phyloP scores from a whole-genome alignment of 2,113 vertebrate species.

The Mungos mungo region DNA sequence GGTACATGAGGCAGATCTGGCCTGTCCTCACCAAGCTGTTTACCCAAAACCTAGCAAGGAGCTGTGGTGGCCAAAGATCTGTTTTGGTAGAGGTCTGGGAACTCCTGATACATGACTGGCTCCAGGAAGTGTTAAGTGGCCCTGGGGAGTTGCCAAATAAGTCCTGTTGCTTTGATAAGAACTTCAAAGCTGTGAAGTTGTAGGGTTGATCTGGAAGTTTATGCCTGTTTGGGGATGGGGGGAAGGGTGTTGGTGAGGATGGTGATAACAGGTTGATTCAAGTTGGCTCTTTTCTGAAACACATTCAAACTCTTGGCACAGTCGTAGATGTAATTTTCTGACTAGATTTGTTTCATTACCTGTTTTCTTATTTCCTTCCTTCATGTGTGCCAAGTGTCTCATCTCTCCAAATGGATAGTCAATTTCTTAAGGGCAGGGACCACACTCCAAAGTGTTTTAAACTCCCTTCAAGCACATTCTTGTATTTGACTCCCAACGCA shows the following conservation, averaged over 20 bases:
- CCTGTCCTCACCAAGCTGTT: not conserved
- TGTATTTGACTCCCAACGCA: not conserved
- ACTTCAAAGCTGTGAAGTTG: not conserved
- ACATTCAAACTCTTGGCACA: not conserved
- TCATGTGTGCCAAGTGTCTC: not conserved
- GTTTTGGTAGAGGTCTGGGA: not conserved
- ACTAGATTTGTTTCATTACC: not conserved
- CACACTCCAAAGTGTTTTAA: not conserved
- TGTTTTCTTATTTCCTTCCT: not conserved
- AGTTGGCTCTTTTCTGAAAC: not conserved
- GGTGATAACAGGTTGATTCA: not conserved
- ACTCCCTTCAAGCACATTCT: not conserved
- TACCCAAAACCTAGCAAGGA: not conserved
- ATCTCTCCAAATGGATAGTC: not conserved
- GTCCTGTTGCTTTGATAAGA: constrained; percentile 4
- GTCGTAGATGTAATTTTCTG: constrained; percentile 9
- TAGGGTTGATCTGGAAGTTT: not conserved
- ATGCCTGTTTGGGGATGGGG: not conserved
- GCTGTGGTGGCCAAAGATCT: not conserved
- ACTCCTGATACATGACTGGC: not conserved
- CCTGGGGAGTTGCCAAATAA: not conserved
- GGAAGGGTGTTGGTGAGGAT: not conserved
- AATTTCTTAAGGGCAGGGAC: not conserved
- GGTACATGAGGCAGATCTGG: not conserved
- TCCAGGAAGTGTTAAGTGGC: not conserved